Conservation (phyloP, 2,113 vertebrate species). For the Pedetes capensis region DNA sequence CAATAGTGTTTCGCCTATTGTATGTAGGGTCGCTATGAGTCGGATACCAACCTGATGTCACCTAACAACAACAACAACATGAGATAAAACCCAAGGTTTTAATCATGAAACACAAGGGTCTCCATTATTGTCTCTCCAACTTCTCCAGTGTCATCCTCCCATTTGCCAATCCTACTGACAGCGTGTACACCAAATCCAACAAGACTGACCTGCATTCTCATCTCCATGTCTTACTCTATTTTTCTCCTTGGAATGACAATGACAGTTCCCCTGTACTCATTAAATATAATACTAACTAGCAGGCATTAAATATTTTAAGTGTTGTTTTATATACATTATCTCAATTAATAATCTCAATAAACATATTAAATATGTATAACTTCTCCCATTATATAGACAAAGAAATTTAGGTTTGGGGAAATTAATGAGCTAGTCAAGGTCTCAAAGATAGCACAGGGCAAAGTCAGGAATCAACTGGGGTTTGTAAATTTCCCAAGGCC, state of each 20-base stretch:
- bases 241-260: not conserved
- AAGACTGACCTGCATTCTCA: not conserved
- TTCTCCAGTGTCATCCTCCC: fast-evolving
- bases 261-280: not conserved
- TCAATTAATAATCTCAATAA: not conserved
- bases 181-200: not conserved
- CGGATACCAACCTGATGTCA: too few species aligned
- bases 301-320: not conserved
- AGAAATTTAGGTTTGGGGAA: not conserved
- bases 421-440: not conserved
- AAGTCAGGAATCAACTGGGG: not conserved
- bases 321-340: not conserved
- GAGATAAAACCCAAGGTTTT: not conserved
- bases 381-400: not conserved
- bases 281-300: not conserved
- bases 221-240: not conserved
- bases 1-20: too few species aligned
- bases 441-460: not conserved
- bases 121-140: not conserved
- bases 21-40: too few species aligned
- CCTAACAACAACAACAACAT: too few species aligned
- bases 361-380: not conserved
- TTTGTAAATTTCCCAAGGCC: not conserved
- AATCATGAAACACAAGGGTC: not conserved
- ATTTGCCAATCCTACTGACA: not conserved